Evolutionary conservation across 2,888 invertebrate species (phyloP), one percentile per base, ranked within the genome.

Genomic region (Chloroclystis v-ata): DNA sequence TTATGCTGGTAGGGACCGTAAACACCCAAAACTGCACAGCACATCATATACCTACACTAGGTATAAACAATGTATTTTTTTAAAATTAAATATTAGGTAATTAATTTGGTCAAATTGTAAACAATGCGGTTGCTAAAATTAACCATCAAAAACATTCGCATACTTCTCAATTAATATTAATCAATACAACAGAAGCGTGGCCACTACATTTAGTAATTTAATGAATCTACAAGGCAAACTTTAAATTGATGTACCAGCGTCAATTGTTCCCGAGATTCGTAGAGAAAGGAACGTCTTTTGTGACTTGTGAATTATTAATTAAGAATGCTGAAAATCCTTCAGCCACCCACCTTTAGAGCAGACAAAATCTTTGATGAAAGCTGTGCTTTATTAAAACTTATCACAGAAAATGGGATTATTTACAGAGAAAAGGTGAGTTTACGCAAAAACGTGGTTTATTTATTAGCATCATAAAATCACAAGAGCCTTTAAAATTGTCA

Each of bases 221-320:
- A 49, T 49, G 40, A 40, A 41, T 45, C 13, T 35, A 28, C 49
- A 42, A 49, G 45, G 43, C 42, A 35, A 26, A 41, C 42, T 46
- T 28, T 54, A 41, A 54, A 59, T 59, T 54, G 48, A 37, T 54
- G 51, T 40, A 52, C 47, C 37, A 39, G 52, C 41, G 30, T 52
- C 58, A 56, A 59, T 59, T 59, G 54, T 28, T 28, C 44, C 35
- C 43, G 29, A 14, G 47, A 40, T 30, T 32, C 40, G 25, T 6
- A 40, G 9, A 28, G 24, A 32, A 37, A 30, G 24, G n/a, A 46
- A 43, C 52, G 52, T 43, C 38, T 39, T 39, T 11, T 25, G 26
- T 51, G 12, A 26, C 37, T 47, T 41, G 26, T 20, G 20, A 13
- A 24, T 10, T 14, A 35, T 28, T n/a, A n/a, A 12, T 6, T 32